These are phyloP conservation scores for Plotosus lineatus DNA, from an alignment of 2,113 vertebrate species.

Conservation along the genomic window DNA sequence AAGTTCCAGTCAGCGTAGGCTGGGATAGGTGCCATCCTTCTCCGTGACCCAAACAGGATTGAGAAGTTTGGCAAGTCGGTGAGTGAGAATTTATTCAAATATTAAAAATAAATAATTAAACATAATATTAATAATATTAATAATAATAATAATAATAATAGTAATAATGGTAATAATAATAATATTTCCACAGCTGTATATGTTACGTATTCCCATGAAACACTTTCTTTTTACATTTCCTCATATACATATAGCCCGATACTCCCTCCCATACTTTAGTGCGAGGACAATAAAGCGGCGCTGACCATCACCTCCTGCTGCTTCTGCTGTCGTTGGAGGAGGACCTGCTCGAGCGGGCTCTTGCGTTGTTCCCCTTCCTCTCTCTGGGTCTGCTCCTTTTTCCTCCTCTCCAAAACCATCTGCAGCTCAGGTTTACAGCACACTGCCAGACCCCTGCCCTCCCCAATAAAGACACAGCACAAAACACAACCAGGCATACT, in stretches of 20 bases:
- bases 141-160: too few species aligned
- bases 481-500: slow-evolving; percentile 34
- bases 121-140: too few species aligned
- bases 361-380: slow-evolving; percentile 61
- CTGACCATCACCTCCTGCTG: slow-evolving; percentile 64
- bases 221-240: background rate
- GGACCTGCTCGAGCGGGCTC: slow-evolving; percentile 65
- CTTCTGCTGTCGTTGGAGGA: slow-evolving; percentile 67
- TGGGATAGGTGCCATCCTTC: too few species aligned
- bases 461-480: slow-evolving; percentile 36
- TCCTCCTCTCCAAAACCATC: slow-evolving; percentile 69
- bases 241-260: background rate
- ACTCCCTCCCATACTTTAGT: background rate
- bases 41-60: too few species aligned
- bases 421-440: slow-evolving; percentile 71
- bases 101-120: too few species aligned
- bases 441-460: slow-evolving; percentile 65
- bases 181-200: background rate
- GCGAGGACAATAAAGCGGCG: background rate
- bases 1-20: too few species aligned
- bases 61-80: too few species aligned
- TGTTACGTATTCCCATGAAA: background rate
- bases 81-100: background rate
- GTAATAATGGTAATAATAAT: too few species aligned
- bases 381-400: slow-evolving; percentile 62